phyloP scores from a whole-genome alignment of 2,888 invertebrate species.

The Nomada lathburiana region DNA sequence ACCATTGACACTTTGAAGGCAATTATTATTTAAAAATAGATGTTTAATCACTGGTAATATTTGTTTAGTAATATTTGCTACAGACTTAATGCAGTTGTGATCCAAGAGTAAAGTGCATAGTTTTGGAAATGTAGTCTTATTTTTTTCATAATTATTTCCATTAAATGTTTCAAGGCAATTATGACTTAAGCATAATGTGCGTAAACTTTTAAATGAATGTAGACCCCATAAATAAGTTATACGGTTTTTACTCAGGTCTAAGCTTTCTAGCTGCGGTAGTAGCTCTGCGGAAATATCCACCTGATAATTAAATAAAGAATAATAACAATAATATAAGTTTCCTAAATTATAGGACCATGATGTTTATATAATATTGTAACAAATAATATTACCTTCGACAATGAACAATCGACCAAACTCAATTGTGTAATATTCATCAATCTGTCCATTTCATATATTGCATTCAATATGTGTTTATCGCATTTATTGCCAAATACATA shows the following conservation, averaged over 20 bases:
- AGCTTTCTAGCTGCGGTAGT: conserved; percentile 68
- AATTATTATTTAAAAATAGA: conserved; percentile 69
- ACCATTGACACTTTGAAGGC: conserved; percentile 64
- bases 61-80: conserved; percentile 45
- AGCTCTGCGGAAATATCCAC: conserved; percentile 59
- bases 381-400: conserved; percentile 62
- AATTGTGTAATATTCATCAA: conserved; percentile 64
- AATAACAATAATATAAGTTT: not conserved
- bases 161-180: conserved; percentile 64
- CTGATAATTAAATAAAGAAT: conserved; percentile 40
- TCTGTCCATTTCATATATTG: conserved; percentile 40
- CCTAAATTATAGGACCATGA: not conserved
- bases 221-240: conserved; percentile 65
- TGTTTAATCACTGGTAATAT: conserved; percentile 65
- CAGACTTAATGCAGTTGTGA: conserved; percentile 65
- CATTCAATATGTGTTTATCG: conserved; percentile 57
- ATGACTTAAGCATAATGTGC: conserved; percentile 69
- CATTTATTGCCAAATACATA: conserved; percentile 59
- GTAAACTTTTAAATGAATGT: conserved; percentile 59
- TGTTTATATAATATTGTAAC: not conserved
- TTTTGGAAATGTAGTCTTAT: conserved; percentile 50
- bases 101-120: conserved; percentile 67
- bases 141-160: not conserved
- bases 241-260: conserved; percentile 70
- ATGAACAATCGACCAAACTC: conserved; percentile 62